These are phyloP conservation scores for Xestia xanthographa DNA, from an alignment of 2,888 invertebrate species.

Conservation along the genomic window DNA sequence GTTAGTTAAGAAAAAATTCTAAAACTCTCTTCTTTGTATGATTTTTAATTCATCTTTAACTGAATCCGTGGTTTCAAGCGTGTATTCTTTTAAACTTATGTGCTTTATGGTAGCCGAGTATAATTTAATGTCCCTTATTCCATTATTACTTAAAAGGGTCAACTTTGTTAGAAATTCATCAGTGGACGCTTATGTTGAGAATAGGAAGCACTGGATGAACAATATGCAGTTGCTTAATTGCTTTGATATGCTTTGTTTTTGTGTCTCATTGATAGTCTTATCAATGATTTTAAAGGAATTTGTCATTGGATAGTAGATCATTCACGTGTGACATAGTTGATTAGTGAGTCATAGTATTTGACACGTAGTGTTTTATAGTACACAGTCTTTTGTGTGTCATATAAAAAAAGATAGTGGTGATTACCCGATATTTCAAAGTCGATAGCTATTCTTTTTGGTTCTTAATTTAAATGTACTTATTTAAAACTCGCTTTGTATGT, in stretches of 20 bases:
- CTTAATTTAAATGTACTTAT: not conserved
- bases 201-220: not conserved
- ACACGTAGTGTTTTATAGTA: not conserved
- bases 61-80: not conserved
- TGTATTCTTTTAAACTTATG: not conserved
- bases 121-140: conserved; percentile 5
- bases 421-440: not conserved
- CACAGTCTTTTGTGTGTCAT: conserved; percentile 19
- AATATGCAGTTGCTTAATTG: conserved; percentile 34
- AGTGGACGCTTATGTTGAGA: not conserved
- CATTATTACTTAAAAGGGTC: not conserved
- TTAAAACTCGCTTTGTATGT: not conserved
- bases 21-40: too few species aligned
- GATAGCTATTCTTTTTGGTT: not conserved
- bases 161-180: conserved; percentile 18
- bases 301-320: conserved; percentile 38
- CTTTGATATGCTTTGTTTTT: conserved; percentile 37
- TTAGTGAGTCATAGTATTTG: conserved; percentile 35
- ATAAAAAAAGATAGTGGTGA: not conserved
- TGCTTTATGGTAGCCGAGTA: not conserved
- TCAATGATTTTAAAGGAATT: conserved; percentile 49
- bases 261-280: conserved; percentile 39
- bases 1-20: too few species aligned
- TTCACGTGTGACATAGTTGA: conserved; percentile 28
- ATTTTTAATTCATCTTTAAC: not conserved